Base-by-base conservation (phyloP, 2,888 invertebrate genomes). In the Mesochorus sp. region DNA sequence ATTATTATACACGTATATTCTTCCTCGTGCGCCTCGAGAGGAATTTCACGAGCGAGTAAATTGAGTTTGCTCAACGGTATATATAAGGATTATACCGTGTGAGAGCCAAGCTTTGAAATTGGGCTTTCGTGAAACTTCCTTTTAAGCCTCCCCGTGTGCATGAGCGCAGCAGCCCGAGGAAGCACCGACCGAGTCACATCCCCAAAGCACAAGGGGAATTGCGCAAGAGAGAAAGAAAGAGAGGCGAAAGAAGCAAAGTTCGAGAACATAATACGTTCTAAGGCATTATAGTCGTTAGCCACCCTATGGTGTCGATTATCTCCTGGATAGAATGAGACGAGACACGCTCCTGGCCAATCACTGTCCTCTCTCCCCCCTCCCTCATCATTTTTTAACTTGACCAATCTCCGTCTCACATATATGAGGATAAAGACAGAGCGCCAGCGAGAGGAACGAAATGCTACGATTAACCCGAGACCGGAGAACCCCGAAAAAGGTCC, bases 41-140 rank as follows among this genome's bases (percentile, higher is more conserved):
- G 26, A 76, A 78, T 76, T 80, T 73, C 78, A 72, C 72, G 70
- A 73, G 49, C 51, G 76, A 71, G 73, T 80, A 83, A 82, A 84
- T 83, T 81, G 80, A 81, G 80, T 83, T 83, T 83, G 76, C 62
- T 83, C 76, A 80, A 80, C 78, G 73, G 64, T n/a, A 64, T 8
- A 24, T 51, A 78, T 55, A 49, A 53, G 76, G 71, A 51, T 70
- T 73, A 72, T 68, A 71, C 57, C 37, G 21, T 24, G 21, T 53
- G n/a, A n/a, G 42, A 67, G 67, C 14, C 24, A 4, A 49, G 57
- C 49, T 42, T 42, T 21, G 70, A 66, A 73, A 73, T 80, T 76
- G 73, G 66, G 68, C 73, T n/a, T 73, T 47, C 37, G 47, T 59
- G 10, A 76, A 59, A 76, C 64, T 76, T 71, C 47, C 26, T 66